Conservation (phyloP, 2,888 invertebrate genomes). For the Mystacides longicornis region DNA sequence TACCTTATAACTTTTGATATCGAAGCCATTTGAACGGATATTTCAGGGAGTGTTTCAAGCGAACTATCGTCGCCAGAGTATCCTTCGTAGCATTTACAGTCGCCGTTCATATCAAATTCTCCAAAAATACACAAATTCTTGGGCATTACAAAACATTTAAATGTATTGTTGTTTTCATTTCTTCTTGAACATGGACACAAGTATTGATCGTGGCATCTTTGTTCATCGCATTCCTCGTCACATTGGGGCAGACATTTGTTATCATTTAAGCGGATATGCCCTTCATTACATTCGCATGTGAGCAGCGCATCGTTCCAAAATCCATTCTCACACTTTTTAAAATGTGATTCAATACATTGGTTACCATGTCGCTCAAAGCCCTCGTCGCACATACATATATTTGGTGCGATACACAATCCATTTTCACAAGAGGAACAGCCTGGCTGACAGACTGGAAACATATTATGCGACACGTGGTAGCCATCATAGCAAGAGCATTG, state of each 20-base stretch:
- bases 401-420: constrained; percentile 27
- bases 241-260: not conserved
- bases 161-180: not conserved
- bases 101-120: not conserved
- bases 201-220: not conserved
- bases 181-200: not conserved
- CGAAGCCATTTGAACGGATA: not conserved
- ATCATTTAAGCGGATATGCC: not conserved
- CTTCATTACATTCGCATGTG: constrained; percentile 15
- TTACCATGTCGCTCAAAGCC: constrained; percentile 23
- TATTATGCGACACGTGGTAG: constrained; percentile 16
- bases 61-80: not conserved
- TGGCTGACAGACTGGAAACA: constrained; percentile 12
- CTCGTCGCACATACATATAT: constrained; percentile 30
- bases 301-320: constrained; percentile 18
- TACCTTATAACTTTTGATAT: not conserved
- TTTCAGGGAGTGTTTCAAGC: not conserved
- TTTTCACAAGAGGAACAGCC: constrained; percentile 13
- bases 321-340: constrained; percentile 32
- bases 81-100: not conserved
- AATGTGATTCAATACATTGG: not conserved
- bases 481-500: constrained; percentile 27
- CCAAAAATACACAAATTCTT: not conserved
- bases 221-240: not conserved
- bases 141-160: not conserved